Percentiles rank a stretch among this genome's conserved stretches.
Evolutionary conservation across 2,888 invertebrate genomes (phyloP).

Genomic region (Melanargia galathea): DNA sequence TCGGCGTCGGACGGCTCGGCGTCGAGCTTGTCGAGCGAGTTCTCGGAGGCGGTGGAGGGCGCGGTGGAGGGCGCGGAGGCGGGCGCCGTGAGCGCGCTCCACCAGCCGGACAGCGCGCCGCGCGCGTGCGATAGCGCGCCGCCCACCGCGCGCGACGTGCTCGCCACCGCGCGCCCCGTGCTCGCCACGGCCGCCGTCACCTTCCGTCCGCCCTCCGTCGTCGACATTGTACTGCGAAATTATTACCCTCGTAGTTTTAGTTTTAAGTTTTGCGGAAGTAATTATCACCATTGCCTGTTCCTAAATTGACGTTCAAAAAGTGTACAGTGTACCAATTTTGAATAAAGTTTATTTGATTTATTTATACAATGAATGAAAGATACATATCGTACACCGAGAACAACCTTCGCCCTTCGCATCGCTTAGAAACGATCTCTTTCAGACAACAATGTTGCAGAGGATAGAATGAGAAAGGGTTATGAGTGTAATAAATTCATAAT

Average conservation of each 20-base stretch:
- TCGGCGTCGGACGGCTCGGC: constrained; percentile 51
- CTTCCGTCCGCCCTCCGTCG: constrained; percentile 95
- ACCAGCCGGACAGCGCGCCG: constrained; percentile 93
- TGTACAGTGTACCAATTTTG: too few species aligned
- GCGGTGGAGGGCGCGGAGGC: constrained; percentile 41
- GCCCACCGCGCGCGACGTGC: constrained; percentile 81
- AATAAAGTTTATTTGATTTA: too few species aligned
- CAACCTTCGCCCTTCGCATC: too few species aligned
- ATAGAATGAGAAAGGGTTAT: too few species aligned
- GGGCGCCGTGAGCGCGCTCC: constrained; percentile 83
- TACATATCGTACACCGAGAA: too few species aligned
- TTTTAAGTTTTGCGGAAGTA: too few species aligned
- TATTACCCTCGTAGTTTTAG: too few species aligned
- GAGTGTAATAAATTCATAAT: too few species aligned
- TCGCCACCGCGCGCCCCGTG: constrained; percentile 93
- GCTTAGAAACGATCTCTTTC: too few species aligned
- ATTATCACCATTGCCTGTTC: too few species aligned
- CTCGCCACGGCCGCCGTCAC: constrained; percentile 95
- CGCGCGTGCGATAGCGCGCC: constrained; percentile 94
- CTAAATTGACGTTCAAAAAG: too few species aligned
- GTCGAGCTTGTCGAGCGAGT: constrained; percentile 28
- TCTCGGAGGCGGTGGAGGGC: constrained; percentile 26
- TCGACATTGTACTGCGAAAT: constrained; percentile 94
- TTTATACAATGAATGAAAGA: background rate
- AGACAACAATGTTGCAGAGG: too few species aligned